These are phyloP conservation scores for Vireo griseus DNA, from an alignment of 2,797 vertebrate species.

Conservation along the genomic window DNA sequence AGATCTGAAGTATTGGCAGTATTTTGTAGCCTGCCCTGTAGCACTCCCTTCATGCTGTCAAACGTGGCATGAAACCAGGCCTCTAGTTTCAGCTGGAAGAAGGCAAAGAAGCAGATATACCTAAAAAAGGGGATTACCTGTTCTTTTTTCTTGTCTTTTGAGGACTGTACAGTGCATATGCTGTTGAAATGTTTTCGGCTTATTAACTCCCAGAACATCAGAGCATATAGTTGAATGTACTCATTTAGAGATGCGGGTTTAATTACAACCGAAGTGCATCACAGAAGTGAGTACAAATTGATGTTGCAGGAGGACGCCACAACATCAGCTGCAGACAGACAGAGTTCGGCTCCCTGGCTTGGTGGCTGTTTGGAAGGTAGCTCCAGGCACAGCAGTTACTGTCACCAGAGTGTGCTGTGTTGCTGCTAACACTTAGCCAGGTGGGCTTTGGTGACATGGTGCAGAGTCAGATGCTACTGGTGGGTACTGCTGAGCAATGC, in stretches of 20 bases:
- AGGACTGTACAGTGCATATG: not conserved
- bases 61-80: not conserved
- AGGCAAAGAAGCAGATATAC: not conserved
- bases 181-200: not conserved
- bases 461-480: not conserved
- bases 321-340: not conserved
- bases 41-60: not conserved
- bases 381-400: not conserved
- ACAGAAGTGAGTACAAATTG: not conserved
- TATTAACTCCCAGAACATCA: not conserved
- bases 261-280: not conserved
- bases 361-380: not conserved
- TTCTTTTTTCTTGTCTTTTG: not conserved
- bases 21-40: not conserved
- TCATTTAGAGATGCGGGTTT: not conserved
- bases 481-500: accelerated
- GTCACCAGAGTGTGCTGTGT: not conserved
- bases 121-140: not conserved
- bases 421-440: not conserved
- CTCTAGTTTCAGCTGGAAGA: not conserved
- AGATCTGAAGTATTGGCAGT: not conserved
- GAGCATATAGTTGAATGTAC: not conserved
- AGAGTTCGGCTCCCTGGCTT: not conserved
- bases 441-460: not conserved
- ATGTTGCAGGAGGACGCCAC: not conserved